A percentile compares a stretch with the other conserved stretches of the same genome.
phyloP scores from a whole-genome alignment of 2,888 invertebrate species.

The Eurytoma californica region DNA sequence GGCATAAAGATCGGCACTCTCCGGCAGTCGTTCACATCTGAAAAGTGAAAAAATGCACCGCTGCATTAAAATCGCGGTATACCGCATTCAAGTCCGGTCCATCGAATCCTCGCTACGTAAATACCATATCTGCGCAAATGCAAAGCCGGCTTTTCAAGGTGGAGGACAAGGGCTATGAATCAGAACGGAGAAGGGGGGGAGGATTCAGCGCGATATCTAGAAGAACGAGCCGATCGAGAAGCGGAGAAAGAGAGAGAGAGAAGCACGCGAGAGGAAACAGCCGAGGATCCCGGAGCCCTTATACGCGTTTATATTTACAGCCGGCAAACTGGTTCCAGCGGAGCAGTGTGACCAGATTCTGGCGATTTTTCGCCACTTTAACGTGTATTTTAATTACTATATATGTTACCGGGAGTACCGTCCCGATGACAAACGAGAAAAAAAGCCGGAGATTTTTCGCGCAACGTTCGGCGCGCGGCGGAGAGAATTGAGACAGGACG shows the following conservation, averaged over 20 bases:
- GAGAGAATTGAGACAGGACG: no score
- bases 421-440: neutral
- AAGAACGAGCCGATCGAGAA: neutral
- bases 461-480: neutral
- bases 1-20: no score
- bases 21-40: slow-evolving; percentile 4
- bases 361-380: no score
- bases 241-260: neutral
- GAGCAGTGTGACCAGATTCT: no score
- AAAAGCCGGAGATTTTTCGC: no score
- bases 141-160: slow-evolving; percentile 16
- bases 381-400: no score
- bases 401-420: no score
- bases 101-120: neutral
- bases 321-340: slow-evolving; percentile 1
- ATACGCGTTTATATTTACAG: no score
- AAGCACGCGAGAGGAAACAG: neutral
- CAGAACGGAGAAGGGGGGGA: no score
- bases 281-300: neutral
- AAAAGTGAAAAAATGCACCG: neutral
- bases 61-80: no score
- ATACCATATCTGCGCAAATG: neutral
- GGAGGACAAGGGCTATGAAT: slow-evolving; percentile 12
- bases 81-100: no score
- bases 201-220: no score